These are phyloP conservation scores for Oxygymnocypris stewartii DNA, from an alignment of 2,113 vertebrate genomes.

Conservation along the genomic window DNA sequence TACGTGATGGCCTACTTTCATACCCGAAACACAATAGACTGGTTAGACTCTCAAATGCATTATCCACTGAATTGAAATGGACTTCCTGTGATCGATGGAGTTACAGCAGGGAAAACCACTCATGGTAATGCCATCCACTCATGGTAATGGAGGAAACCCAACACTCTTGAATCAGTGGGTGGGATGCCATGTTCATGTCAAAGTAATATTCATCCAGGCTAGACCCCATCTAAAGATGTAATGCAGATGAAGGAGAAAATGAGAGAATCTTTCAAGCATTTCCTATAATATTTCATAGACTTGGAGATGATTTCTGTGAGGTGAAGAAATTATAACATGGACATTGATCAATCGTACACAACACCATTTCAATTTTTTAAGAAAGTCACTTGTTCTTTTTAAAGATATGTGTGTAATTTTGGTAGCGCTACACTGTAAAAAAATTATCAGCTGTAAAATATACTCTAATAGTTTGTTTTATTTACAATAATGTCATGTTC, in stretches of 20 bases:
- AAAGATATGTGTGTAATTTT: background rate
- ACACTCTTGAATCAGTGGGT: constrained; percentile 12
- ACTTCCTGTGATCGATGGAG: constrained; percentile 41
- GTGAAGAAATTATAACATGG: background rate
- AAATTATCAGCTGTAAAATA: too few species aligned
- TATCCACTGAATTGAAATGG: constrained; percentile 43
- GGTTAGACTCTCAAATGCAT: constrained; percentile 33
- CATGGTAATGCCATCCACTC: constrained; percentile 27
- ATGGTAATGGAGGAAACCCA: constrained; percentile 44
- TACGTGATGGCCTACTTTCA: constrained; percentile 28
- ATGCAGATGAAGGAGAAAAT: constrained; percentile 1
- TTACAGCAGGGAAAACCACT: constrained; percentile 40
- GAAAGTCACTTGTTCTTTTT: background rate
- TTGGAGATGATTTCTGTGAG: background rate
- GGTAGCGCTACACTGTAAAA: background rate
- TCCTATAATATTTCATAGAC: background rate
- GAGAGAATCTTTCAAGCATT: background rate
- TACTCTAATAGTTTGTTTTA: too few species aligned
- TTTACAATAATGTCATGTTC: background rate
- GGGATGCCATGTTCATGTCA: constrained; percentile 23
- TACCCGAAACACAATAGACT: constrained; percentile 31
- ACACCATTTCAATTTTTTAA: background rate
- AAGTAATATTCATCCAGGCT: constrained; percentile 25
- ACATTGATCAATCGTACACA: background rate
- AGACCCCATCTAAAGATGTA: constrained; percentile 2